A percentile compares a stretch with the other conserved stretches of the same genome.
phyloP scores from a whole-genome alignment of 2,797 vertebrate species.

The Caiman crocodilus region DNA sequence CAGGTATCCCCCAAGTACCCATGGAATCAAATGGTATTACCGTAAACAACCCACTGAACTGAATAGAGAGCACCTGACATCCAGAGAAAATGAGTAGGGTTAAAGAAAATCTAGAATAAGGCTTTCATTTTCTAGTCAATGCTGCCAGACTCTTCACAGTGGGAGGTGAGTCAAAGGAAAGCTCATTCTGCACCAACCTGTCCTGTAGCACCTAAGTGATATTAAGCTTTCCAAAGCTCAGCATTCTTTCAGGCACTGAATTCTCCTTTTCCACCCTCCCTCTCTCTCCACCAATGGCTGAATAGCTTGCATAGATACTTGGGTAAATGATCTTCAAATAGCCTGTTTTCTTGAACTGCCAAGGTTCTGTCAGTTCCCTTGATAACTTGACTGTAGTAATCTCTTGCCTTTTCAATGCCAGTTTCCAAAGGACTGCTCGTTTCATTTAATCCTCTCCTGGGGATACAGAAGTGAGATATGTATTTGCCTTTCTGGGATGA shows the following conservation, averaged over 20 bases:
- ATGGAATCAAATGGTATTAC: conserved; percentile 3
- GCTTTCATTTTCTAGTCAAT: not conserved
- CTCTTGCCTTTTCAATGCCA: not conserved
- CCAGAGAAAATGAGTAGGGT: conserved; percentile 16
- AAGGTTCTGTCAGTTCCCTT: conserved; percentile 44
- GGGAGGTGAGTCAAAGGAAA: not conserved
- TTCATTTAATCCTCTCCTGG: conserved; percentile 57
- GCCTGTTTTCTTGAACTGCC: conserved; percentile 39
- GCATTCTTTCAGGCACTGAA: conserved; percentile 29
- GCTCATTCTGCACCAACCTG: not conserved
- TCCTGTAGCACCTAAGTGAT: conserved; percentile 1
- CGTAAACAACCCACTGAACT: not conserved
- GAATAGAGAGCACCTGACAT: not conserved
- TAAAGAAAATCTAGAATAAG: conserved; percentile 46
- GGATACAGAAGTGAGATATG: conserved; percentile 30
- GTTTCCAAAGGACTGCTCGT: conserved; percentile 57
- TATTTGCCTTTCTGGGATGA: conserved; percentile 56
- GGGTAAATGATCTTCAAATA: conserved; percentile 55
- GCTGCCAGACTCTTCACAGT: not conserved
- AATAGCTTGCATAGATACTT: conserved; percentile 37
- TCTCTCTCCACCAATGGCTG: not conserved
- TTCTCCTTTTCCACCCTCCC: not conserved
- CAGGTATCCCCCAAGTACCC: not conserved
- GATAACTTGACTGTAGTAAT: conserved; percentile 42
- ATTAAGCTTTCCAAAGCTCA: conserved; percentile 31